Evolutionary conservation across 1,140 invertebrate genomes (phyloP).

Genomic region (Gryon sp.): DNA sequence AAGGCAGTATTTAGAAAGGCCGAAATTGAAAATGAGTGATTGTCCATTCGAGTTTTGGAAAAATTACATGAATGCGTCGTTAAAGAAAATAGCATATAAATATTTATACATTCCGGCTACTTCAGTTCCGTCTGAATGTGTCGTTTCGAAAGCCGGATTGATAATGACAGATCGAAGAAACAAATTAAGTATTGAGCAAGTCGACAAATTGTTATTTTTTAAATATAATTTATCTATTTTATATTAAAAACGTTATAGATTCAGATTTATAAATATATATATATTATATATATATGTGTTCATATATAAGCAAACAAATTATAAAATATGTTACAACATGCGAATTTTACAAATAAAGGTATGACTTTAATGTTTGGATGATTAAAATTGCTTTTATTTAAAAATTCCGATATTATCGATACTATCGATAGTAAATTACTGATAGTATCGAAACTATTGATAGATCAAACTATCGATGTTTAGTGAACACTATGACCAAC

Average conservation of each 20-base stretch:
- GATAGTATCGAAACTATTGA: constrained; percentile 32
- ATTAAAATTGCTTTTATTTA: neutral
- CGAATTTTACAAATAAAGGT: constrained; percentile 3
- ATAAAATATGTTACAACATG: too few relatives aligned
- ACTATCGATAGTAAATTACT: constrained; percentile 18
- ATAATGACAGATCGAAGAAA: constrained; percentile 53
- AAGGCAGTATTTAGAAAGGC: constrained; percentile 15
- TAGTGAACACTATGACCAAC: constrained; percentile 25
- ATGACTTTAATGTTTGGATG: too few relatives aligned
- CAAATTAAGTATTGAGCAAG: constrained; percentile 7
- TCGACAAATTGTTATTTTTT: constrained; percentile 25
- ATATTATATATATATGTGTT: neutral
- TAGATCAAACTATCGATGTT: constrained; percentile 34
- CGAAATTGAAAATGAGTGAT: constrained; percentile 2
- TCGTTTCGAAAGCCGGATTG: constrained; percentile 72
- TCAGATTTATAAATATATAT: too few relatives aligned
- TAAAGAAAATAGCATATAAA: constrained; percentile 55
- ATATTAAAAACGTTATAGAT: neutral
- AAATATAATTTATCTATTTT: constrained; percentile 9
- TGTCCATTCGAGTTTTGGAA: constrained; percentile 23
- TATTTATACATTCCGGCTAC: constrained; percentile 69
- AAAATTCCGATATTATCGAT: neutral
- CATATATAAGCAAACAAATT: too few relatives aligned
- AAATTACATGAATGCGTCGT: neutral
- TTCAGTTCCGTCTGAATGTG: constrained; percentile 73